Evolutionary conservation across 2,797 vertebrate genomes (phyloP), one percentile per base, ranked within the genome.

Genomic region (Pempheris klunzingeri): DNA sequence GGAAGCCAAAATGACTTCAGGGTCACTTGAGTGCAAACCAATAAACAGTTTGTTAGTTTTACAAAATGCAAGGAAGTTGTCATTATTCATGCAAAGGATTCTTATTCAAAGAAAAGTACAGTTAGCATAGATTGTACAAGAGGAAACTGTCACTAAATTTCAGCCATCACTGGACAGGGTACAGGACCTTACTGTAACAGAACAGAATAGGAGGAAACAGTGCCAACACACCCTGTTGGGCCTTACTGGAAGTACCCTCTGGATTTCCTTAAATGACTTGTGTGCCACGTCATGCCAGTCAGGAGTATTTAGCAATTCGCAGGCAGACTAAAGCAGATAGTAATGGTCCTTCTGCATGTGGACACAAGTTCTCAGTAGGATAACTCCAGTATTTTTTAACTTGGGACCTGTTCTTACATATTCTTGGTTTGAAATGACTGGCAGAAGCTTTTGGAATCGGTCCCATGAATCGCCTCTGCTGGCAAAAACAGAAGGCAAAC

Each of bases 161-260:
- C 24, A 38, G 50, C 24, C 57, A 66, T 7, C 18, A 36, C 52
- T 63, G 24, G 10, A 47, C 34, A 72, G 20, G 66, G 20, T 11
- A 73, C 20, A 50, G 60, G 41, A 52, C 32, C 24, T 71, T 57
- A 80, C 77, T 39, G 74, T 68, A 78, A 83, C n/a, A 20, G 4
- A 50, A 49, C 14, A 69, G 58, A 85, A 84, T 36, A 58, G 39
- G 57, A 84, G 78, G 86, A 84, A 87, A 74, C n/a, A 1, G 8
- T 79, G 73, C 60, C 70, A 78, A 55, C 4, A 58, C 77, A 53
- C 43, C 69, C 77, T 50, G 20, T 50, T 55, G n/a, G 43, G 58
- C 49, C 70, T 92, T 92, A 89, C 92, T 92, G 91, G 90, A 92
- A 93, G 36, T 50, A 47, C 60, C 74, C 50, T 85, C 32, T 89